Evolutionary conservation across 2,113 vertebrate genomes (phyloP), one percentile per base, ranked within the genome.

Genomic region (Ciconia maguari): DNA sequence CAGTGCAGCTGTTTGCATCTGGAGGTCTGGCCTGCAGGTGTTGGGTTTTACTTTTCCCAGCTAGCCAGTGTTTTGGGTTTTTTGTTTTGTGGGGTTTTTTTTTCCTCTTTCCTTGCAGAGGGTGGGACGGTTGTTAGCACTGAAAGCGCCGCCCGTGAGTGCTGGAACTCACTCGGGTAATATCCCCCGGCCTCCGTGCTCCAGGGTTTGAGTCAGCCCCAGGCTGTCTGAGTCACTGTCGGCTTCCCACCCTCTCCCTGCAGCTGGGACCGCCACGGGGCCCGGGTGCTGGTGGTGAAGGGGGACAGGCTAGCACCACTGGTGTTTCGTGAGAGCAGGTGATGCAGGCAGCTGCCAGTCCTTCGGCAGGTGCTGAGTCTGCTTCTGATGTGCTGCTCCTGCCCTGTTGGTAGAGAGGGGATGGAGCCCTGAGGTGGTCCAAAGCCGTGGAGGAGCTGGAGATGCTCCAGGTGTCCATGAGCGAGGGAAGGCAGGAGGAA

Each of bases 311-410:
- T 38, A 16, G 58, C 4, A 11, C 32, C 3, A 27, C 24, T 16
- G 72, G 32, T 2, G 1, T 89, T 80, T 29, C 1, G 2, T 11
- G 6, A 0, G 5, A 34, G 83, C 77, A 79, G 51, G 26, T 81
- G 82, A 65, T 38, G 54, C 51, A 13, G 54, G 30, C n/a, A 62
- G 30, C 62, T 29, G 30, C 29, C 77, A 20, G 51, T 34, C 64
- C 21, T 26, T 65, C 1, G 0, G 52, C 46, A 30, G 51, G 61
- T 72, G 24, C 79, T 0, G 2, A 22, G 19, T 19, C 83, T 83
- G 49, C 25, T 5, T 38, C 60, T 11, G 10, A 58, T n/a, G 34
- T 54, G 68, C 18, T 22, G 10, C 41, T 94, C 34, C 71, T 60
- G 62, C 71, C 32, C n/a, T 9, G 13, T 14, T 0, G 0, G 55